A percentile compares a stretch with the other conserved stretches of the same genome.
Evolutionary conservation across 2,797 vertebrate species (phyloP).

Genomic region (Neostethus bicornis): DNA sequence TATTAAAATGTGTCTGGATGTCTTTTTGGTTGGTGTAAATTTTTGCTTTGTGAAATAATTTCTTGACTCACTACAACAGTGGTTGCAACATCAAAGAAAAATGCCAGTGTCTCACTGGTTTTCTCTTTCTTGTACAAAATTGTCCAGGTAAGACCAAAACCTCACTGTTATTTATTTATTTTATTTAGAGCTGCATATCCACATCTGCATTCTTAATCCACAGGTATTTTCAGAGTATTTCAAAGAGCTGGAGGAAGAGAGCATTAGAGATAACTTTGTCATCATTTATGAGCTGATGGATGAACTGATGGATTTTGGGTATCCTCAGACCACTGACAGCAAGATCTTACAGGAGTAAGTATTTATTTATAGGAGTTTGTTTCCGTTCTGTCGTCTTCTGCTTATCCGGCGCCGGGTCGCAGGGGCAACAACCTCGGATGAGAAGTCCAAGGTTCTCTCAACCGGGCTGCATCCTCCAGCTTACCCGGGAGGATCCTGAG

Average conservation of each 20-base stretch:
- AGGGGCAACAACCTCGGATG: too few species aligned
- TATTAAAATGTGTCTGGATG: too few species aligned
- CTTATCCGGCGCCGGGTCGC: too few species aligned
- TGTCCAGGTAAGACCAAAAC: constrained; percentile 86
- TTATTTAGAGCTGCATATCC: not conserved
- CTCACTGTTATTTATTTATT: too few species aligned
- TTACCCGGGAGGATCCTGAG: too few species aligned
- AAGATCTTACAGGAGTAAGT: constrained; percentile 99
- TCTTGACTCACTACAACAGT: constrained; percentile 81
- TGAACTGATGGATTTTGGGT: constrained; percentile 98
- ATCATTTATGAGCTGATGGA: constrained; percentile 98
- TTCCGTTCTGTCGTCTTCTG: not conserved
- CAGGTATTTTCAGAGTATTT: constrained; percentile 99
- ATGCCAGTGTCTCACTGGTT: constrained; percentile 94
- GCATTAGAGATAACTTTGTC: constrained; percentile 98
- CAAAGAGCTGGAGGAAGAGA: constrained; percentile 98
- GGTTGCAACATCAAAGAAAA: constrained; percentile 99
- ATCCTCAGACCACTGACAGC: constrained; percentile 97
- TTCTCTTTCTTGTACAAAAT: constrained; percentile 99
- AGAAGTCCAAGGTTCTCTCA: too few species aligned
- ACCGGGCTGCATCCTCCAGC: too few species aligned
- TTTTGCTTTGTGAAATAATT: not conserved
- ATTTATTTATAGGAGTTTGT: too few species aligned
- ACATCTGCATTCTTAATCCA: constrained; percentile 16
- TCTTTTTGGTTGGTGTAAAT: not conserved